phyloP scores from a whole-genome alignment of 1,140 invertebrate species.

The Hycleus cichorii region DNA sequence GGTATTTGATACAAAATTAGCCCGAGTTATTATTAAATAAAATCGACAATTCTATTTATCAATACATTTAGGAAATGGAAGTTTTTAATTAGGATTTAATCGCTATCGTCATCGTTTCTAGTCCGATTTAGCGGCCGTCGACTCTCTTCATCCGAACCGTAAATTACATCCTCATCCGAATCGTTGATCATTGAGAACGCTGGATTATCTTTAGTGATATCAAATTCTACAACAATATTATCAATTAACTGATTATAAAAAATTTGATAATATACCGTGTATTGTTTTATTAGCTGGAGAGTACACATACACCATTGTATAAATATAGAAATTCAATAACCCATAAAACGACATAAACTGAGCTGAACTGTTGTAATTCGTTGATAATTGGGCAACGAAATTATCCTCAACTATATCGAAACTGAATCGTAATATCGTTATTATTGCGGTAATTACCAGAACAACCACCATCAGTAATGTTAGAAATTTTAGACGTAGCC shows the following conservation, averaged over 20 bases:
- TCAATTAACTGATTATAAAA: constrained; percentile 19
- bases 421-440: constrained; percentile 79
- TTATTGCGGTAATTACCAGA: constrained; percentile 64
- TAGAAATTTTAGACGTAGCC: constrained; percentile 85
- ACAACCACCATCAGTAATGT: constrained; percentile 81
- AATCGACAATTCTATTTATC: too few species aligned
- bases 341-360: constrained; percentile 94
- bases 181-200: constrained; percentile 98
- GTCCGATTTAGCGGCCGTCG: constrained; percentile 62
- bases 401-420: constrained; percentile 85
- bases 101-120: constrained; percentile 61
- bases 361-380: constrained; percentile 81
- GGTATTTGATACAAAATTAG: too few species aligned
- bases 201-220: constrained; percentile 94
- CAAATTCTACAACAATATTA: constrained; percentile 57
- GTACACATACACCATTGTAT: constrained; percentile 91
- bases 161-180: constrained; percentile 94
- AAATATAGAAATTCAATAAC: constrained; percentile 90
- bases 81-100: constrained; percentile 40
- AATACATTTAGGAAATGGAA: too few species aligned
- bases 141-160: constrained; percentile 86
- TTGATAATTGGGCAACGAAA: constrained; percentile 80
- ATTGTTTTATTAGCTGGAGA: constrained; percentile 63
- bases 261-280: constrained; percentile 57
- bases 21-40: too few species aligned